A percentile compares a stretch with the other conserved stretches of the same genome.
These are phyloP conservation scores for Tolypeutes matacus DNA, from an alignment of 2,797 vertebrate species.

Conservation along the genomic window DNA sequence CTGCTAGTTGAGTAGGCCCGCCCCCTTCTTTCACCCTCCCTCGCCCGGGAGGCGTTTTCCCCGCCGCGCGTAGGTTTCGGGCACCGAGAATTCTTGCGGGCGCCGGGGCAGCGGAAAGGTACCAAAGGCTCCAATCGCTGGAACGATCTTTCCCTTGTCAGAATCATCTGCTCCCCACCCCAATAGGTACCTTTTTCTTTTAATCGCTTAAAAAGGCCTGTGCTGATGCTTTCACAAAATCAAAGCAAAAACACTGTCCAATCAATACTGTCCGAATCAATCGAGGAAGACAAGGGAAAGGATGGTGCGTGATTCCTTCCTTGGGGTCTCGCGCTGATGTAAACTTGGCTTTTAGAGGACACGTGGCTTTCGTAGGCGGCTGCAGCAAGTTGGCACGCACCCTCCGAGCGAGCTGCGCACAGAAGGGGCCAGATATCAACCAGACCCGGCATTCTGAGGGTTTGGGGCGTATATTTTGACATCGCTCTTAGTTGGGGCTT, in stretches of 20 bases:
- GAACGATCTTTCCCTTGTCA: background rate
- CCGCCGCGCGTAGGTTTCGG: conserved; percentile 19
- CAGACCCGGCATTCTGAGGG: background rate
- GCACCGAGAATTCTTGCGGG: background rate
- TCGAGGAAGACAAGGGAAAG: background rate
- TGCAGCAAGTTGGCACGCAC: conserved; percentile 62
- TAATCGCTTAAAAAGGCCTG: background rate
- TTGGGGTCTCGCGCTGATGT: conserved; percentile 40
- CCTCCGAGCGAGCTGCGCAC: conserved; percentile 12
- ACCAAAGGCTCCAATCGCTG: background rate
- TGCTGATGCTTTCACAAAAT: background rate
- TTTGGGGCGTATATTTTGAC: background rate
- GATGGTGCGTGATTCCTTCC: conserved; percentile 27
- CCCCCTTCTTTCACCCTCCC: conserved; percentile 76
- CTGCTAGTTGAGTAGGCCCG: conserved; percentile 57
- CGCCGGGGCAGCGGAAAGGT: background rate
- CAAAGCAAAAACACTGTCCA: conserved; percentile 5
- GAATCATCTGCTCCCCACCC: background rate
- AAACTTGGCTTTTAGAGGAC: conserved; percentile 40
- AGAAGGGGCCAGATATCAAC: background rate
- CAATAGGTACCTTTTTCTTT: background rate
- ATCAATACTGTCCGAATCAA: background rate
- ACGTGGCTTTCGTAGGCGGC: conserved; percentile 66
- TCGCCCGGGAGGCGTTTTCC: conserved; percentile 65
- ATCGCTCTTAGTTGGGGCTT: conserved; percentile 28